These are phyloP conservation scores for Thaleichthys pacificus DNA, from an alignment of 2,797 vertebrate genomes.

Conservation along the genomic window DNA sequence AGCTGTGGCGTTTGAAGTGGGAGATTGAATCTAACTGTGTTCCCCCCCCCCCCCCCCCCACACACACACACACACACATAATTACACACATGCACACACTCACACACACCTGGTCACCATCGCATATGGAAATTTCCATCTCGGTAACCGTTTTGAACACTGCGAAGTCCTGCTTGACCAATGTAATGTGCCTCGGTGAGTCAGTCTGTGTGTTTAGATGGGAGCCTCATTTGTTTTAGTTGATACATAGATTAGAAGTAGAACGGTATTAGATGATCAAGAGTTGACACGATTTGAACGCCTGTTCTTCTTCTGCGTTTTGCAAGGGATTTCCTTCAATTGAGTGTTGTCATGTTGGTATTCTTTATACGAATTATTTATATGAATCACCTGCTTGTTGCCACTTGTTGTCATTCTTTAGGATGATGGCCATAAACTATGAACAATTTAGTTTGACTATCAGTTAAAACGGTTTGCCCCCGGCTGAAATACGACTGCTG, in stretches of 20 bases:
- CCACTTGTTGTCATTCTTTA: too few relatives aligned
- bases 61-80: constrained; percentile 16
- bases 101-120: background rate
- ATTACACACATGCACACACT: background rate
- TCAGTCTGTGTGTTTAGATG: too few relatives aligned
- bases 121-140: background rate
- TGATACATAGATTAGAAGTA: too few relatives aligned
- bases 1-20: constrained; percentile 25
- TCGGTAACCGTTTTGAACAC: background rate
- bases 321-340: too few relatives aligned
- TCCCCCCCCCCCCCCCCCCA: constrained; percentile 26
- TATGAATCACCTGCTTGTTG: too few relatives aligned
- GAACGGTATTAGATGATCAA: too few relatives aligned
- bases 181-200: background rate
- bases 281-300: too few relatives aligned
- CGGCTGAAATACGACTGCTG: background rate
- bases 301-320: too few relatives aligned
- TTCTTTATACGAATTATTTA: too few relatives aligned
- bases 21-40: constrained; percentile 21
- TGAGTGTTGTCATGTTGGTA: too few relatives aligned
- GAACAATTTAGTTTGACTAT: background rate
- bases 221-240: too few relatives aligned
- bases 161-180: background rate
- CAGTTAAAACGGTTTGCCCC: background rate
- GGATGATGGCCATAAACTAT: background rate